Percentiles rank a stretch among this genome's conserved stretches.
phyloP scores from a whole-genome alignment of 1,140 invertebrate species.

The Conus ventricosus region DNA sequence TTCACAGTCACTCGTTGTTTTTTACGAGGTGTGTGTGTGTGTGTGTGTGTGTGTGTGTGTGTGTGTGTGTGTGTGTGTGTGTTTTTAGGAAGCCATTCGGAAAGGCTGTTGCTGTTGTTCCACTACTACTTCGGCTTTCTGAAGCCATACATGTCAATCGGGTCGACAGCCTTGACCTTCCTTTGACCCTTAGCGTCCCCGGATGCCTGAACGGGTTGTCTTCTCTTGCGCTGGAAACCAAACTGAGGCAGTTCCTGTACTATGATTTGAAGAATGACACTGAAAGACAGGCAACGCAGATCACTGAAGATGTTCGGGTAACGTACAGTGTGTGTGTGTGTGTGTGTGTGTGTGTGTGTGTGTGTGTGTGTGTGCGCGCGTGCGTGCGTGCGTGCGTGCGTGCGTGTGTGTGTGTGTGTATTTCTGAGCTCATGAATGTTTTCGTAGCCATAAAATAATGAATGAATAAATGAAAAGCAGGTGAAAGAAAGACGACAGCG shows the following conservation, averaged over 20 bases:
- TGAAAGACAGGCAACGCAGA: not conserved
- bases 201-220: constrained; percentile 18
- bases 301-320: constrained; percentile 1
- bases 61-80: not conserved
- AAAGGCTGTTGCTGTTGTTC: constrained; percentile 34
- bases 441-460: too few relatives aligned
- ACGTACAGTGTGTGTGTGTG: not conserved
- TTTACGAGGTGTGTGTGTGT: not conserved
- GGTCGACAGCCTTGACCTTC: not conserved
- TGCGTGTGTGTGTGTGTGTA: constrained; percentile 6
- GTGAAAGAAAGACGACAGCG: too few relatives aligned
- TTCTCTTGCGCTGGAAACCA: not conserved
- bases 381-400: constrained; percentile 12
- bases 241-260: constrained; percentile 19
- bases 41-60: constrained; percentile 4
- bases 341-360: not conserved
- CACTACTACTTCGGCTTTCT: constrained; percentile 37
- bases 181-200: not conserved
- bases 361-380: constrained; percentile 2
- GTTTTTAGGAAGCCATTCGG: not conserved
- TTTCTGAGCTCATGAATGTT: too few relatives aligned
- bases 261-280: constrained; percentile 27
- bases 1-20: too few relatives aligned
- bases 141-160: constrained; percentile 11
- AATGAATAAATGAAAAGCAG: too few relatives aligned